Evolutionary conservation across 2,888 invertebrate species (phyloP).

Genomic region (Mythimna lalbum): DNA sequence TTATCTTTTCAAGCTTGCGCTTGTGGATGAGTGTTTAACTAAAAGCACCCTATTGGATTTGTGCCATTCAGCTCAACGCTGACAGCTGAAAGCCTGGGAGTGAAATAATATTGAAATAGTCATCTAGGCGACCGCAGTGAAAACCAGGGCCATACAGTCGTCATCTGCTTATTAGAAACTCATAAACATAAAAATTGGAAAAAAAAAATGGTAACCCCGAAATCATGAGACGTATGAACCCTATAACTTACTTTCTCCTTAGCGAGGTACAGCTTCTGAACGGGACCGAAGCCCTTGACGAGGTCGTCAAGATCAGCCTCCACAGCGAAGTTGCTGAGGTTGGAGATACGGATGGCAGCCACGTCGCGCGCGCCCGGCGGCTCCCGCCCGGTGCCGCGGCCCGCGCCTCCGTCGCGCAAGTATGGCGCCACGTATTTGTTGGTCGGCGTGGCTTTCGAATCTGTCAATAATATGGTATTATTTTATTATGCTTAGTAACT

Average conservation of each 20-base stretch:
- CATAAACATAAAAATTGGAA: not conserved
- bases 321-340: conserved; percentile 98
- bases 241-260: conserved; percentile 94
- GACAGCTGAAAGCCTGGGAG: not conserved
- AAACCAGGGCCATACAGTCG: not conserved
- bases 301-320: conserved; percentile 99
- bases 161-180: too few species aligned
- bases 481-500: not conserved
- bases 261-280: conserved; percentile 98
- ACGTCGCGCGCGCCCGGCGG: conserved; percentile 94
- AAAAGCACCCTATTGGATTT: not conserved
- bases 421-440: conserved; percentile 97
- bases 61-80: not conserved
- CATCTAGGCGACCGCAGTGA: not conserved
- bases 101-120: not conserved
- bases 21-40: not conserved
- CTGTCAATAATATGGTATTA: conserved; percentile 64
- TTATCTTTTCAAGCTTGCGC: not conserved
- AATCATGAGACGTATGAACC: not conserved
- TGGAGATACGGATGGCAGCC: conserved; percentile 98
- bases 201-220: not conserved
- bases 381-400: conserved; percentile 92
- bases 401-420: conserved; percentile 96
- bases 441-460: conserved; percentile 85
- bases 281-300: conserved; percentile 97